Evolutionary conservation across 2,113 vertebrate species (phyloP).

Genomic region (Pipa parva): DNA sequence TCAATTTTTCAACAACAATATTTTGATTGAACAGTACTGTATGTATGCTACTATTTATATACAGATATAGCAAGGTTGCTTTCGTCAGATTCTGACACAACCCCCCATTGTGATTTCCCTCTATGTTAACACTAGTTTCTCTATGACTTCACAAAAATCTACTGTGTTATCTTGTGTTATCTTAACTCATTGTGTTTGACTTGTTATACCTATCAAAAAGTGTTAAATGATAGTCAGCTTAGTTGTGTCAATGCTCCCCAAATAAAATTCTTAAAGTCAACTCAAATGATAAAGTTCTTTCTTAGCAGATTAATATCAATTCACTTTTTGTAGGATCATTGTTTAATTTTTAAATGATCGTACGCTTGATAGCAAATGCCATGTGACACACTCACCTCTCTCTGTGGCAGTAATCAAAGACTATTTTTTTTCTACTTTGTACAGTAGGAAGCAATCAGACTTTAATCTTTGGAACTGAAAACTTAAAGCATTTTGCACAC

Average conservation of each 20-base stretch:
- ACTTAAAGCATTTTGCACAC: slow-evolving; percentile 41
- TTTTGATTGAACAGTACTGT: too few species aligned
- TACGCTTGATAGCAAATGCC: slow-evolving; percentile 47
- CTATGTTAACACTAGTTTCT: too few species aligned
- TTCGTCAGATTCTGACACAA: too few species aligned
- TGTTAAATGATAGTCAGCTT: too few species aligned
- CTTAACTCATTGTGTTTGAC: too few species aligned
- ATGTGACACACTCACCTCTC: slow-evolving; percentile 1
- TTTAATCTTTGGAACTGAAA: slow-evolving; percentile 45
- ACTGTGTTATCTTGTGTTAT: too few species aligned
- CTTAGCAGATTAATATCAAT: slow-evolving; percentile 39
- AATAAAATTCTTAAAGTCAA: slow-evolving; percentile 43
- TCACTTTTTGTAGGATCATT: slow-evolving; percentile 36
- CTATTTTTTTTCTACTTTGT: slow-evolving; percentile 55
- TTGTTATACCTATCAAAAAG: too few species aligned
- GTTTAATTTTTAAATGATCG: slow-evolving; percentile 49
- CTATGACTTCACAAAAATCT: too few species aligned
- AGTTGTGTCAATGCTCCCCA: neutral
- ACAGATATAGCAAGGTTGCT: too few species aligned
- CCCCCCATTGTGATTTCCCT: too few species aligned
- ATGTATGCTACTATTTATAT: too few species aligned
- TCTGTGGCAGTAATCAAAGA: slow-evolving; percentile 52
- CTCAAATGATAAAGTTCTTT: slow-evolving; percentile 44
- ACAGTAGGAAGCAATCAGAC: slow-evolving; percentile 53
- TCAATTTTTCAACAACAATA: too few species aligned